Percentiles rank a stretch among this genome's conserved stretches.
These are phyloP conservation scores for Aproaerema taeniolella DNA, from an alignment of 2,888 invertebrate genomes.

Conservation along the genomic window DNA sequence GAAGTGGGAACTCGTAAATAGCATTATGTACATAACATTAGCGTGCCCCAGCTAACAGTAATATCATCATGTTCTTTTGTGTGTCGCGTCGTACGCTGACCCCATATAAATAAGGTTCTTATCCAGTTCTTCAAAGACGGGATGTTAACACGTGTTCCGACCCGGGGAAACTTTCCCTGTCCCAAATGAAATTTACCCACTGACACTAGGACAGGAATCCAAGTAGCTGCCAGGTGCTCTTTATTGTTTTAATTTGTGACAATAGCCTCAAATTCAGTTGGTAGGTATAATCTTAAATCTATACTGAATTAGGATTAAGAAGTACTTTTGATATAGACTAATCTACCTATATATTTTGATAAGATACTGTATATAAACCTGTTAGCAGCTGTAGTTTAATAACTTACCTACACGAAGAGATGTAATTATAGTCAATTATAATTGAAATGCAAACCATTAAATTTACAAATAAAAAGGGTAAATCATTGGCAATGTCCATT, in stretches of 20 bases:
- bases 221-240: slow-evolving; percentile 37
- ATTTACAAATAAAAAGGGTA: too few relatives aligned
- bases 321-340: too few relatives aligned
- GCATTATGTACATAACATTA: slow-evolving; percentile 65
- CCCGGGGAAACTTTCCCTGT: slow-evolving; percentile 48
- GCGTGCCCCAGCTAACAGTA: slow-evolving; percentile 53
- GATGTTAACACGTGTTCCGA: slow-evolving; percentile 69
- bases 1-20: slow-evolving; percentile 57
- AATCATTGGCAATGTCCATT: too few relatives aligned
- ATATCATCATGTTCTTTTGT: slow-evolving; percentile 69
- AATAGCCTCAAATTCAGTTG: slow-evolving; percentile 8
- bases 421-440: too few relatives aligned
- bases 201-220: slow-evolving; percentile 47
- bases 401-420: too few relatives aligned
- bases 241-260: slow-evolving; percentile 35
- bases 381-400: too few relatives aligned
- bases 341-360: too few relatives aligned
- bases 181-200: slow-evolving; percentile 69
- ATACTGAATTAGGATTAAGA: slow-evolving; percentile 17
- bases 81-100: slow-evolving; percentile 62
- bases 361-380: too few relatives aligned
- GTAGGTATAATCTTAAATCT: slow-evolving; percentile 18
- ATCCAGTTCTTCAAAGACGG: slow-evolving; percentile 72
- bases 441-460: too few relatives aligned
- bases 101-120: slow-evolving; percentile 73